phyloP scores from a whole-genome alignment of 2,113 vertebrate genomes.

The Mobula birostris region DNA sequence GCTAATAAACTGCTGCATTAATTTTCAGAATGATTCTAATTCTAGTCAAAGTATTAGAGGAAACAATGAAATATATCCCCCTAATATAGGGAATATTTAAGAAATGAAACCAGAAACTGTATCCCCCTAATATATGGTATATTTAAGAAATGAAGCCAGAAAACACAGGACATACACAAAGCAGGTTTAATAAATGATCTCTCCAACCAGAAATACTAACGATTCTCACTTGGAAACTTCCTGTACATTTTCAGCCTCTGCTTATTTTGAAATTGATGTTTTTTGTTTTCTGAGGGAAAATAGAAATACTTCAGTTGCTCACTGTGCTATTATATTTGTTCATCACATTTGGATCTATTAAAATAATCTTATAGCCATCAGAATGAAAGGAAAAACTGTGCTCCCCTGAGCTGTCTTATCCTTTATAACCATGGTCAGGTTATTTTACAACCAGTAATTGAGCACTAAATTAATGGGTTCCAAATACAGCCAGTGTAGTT shows the following conservation, averaged over 20 bases:
- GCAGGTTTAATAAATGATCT: not conserved
- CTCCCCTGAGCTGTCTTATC: not conserved
- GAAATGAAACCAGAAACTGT: not conserved
- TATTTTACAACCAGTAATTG: not conserved
- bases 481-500: not conserved
- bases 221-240: not conserved
- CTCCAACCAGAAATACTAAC: not conserved
- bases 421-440: not conserved
- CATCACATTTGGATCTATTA: not conserved
- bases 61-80: not conserved
- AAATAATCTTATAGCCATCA: not conserved
- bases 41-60: not conserved
- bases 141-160: not conserved
- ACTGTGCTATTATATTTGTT: not conserved
- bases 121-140: not conserved
- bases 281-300: not conserved
- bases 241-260: not conserved
- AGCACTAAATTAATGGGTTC: constrained; percentile 1
- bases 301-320: not conserved
- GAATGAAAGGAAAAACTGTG: not conserved
- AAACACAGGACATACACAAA: not conserved
- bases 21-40: not conserved
- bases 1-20: not conserved
- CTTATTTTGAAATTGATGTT: not conserved
- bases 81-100: not conserved